These are phyloP conservation scores for Cephus cinctus DNA, from an alignment of 1,140 invertebrate species.

Conservation along the genomic window DNA sequence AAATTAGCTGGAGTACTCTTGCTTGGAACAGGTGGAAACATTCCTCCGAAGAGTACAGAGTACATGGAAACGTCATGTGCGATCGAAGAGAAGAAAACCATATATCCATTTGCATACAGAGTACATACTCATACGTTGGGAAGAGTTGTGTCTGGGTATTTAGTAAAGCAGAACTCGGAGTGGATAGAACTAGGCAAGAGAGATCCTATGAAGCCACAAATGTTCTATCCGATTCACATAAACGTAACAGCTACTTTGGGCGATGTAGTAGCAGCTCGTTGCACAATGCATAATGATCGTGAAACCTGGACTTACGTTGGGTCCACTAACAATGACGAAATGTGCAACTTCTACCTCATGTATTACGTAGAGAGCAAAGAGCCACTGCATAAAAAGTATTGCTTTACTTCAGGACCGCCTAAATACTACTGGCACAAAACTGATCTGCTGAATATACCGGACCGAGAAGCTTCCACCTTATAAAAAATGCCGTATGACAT, in stretches of 20 bases:
- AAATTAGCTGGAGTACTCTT: constrained; percentile 87
- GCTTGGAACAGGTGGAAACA: constrained; percentile 77
- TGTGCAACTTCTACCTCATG: constrained; percentile 99
- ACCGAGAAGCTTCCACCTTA: constrained; percentile 63
- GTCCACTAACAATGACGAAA: constrained; percentile 90
- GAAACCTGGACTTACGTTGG: constrained; percentile 72
- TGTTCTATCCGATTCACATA: constrained; percentile 90
- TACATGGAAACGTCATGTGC: constrained; percentile 88
- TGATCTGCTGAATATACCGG: constrained; percentile 77
- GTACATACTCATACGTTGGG: constrained; percentile 91
- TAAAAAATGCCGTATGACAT: too few species aligned
- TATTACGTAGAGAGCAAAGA: constrained; percentile 89
- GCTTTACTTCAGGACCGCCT: constrained; percentile 82
- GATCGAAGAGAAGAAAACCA: constrained; percentile 76
- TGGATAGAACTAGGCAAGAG: constrained; percentile 89
- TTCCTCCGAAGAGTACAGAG: constrained; percentile 69
- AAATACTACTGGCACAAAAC: constrained; percentile 74
- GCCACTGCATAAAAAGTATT: constrained; percentile 80
- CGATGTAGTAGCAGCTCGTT: constrained; percentile 84
- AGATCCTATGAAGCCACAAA: constrained; percentile 89
- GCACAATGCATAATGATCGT: constrained; percentile 82
- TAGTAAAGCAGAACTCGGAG: constrained; percentile 65
- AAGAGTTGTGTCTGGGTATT: constrained; percentile 85
- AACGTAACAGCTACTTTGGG: constrained; percentile 62
- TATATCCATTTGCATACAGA: constrained; percentile 94